Evolutionary conservation across 2,888 invertebrate genomes (phyloP), one percentile per base, ranked within the genome.

Genomic region (Sipha maydis): DNA sequence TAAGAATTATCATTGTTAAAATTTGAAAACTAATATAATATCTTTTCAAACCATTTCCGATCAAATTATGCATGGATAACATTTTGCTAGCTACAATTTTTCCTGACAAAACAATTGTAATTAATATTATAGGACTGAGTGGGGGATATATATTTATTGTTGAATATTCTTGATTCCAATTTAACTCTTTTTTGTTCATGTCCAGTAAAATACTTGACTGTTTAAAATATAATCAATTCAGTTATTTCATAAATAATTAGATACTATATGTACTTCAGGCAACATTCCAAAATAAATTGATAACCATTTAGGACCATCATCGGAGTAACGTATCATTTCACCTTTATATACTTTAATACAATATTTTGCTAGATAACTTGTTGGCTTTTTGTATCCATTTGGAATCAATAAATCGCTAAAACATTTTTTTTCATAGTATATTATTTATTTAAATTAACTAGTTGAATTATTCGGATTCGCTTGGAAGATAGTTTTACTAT

Each of bases 291-390:
- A 82, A 82, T 82, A 21, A 75, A 88, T 61, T 0, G 80, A 88
- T 25, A 88, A 67, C 86, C 75, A 75, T 75, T 75, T 82, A 19
- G 41, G 17, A 31, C 75, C 75, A 34, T 41, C 38, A 8, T 67
- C n/a, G 17, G 2, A 61, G 38, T 28, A 75, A 31, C 9, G 21
- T 31, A 31, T 56, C 28, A 82, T 76, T 75, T 88, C 80, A 19
- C 82, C 41, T 34, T 34, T 88, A 19, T 82, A 61, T 48, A 88
- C n/a, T 75, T 31, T 80, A 41, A 88, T 73, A 41, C 75, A 76
- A 38, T 88, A 88, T 25, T 75, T 88, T 9, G 88, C 88, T 19
- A 88, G 61, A 82, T 88, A 80, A 82, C 61, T 76, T 19, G 75
- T 34, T 17, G 48, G 61, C 75, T 75, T 41, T 67, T 76, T 75